A percentile compares a stretch with the other conserved stretches of the same genome.
Evolutionary conservation across 2,888 invertebrate species (phyloP).

Genomic region (Hypomecis punctinalis): DNA sequence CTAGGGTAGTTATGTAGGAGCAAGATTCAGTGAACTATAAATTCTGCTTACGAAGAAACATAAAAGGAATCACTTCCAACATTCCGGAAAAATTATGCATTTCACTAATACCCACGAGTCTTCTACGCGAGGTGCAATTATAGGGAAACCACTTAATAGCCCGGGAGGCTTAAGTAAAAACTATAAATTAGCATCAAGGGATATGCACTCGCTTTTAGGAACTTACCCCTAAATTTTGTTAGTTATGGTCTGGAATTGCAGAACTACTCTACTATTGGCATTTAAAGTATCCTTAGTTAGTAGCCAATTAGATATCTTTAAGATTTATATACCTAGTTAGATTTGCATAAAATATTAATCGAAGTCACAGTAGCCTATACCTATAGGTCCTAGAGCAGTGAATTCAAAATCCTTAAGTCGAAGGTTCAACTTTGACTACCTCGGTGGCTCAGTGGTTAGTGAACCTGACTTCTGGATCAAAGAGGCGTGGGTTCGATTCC

Average conservation of each 20-base stretch:
- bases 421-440: no score
- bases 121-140: slow-evolving; percentile 50
- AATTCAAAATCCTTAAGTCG: no score
- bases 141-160: slow-evolving; percentile 49
- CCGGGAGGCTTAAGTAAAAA: slow-evolving; percentile 41
- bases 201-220: slow-evolving; percentile 38
- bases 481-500: no score
- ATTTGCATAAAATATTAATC: no score
- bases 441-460: no score
- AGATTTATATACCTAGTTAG: no score
- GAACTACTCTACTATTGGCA: background rate
- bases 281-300: no score
- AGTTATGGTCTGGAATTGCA: slow-evolving; percentile 3
- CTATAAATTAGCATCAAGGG: slow-evolving; percentile 49
- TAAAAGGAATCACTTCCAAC: slow-evolving; percentile 69
- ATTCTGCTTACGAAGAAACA: slow-evolving; percentile 73
- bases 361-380: no score
- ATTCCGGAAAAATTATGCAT: slow-evolving; percentile 74
- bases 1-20: background rate
- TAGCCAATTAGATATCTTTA: no score
- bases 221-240: slow-evolving; percentile 23
- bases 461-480: no score
- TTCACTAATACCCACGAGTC: slow-evolving; percentile 45
- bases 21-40: slow-evolving; percentile 57
- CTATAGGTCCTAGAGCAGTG: no score